These are phyloP conservation scores for Microplitis deprimator DNA, from an alignment of 2,888 invertebrate genomes.

Conservation along the genomic window DNA sequence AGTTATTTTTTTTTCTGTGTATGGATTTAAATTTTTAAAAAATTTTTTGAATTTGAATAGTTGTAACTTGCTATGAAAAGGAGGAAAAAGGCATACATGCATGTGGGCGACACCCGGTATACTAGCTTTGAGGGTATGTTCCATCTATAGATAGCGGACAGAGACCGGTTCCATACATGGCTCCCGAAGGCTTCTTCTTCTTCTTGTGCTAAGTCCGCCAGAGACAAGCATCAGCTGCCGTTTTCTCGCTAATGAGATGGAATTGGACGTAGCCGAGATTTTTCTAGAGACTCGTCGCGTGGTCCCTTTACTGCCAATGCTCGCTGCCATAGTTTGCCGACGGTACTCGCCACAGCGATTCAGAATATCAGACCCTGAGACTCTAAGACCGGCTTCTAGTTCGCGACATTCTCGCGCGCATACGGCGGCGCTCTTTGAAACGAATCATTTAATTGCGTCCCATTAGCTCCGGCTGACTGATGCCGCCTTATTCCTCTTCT, in stretches of 20 bases:
- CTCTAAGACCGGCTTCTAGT: slow-evolving; percentile 57
- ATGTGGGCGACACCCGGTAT: slow-evolving; percentile 50
- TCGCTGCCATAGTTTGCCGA: slow-evolving; percentile 27
- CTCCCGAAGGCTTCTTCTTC: slow-evolving; percentile 64
- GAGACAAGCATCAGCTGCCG: slow-evolving; percentile 71
- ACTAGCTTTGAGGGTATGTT: slow-evolving; percentile 47
- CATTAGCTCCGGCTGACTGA: slow-evolving; percentile 67
- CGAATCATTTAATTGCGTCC: slow-evolving; percentile 72
- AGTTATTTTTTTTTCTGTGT: no score
- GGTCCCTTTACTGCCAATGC: slow-evolving; percentile 32
- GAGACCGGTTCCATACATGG: slow-evolving; percentile 72
- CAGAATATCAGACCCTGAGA: slow-evolving; percentile 33
- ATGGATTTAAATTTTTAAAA: background rate
- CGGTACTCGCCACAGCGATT: slow-evolving; percentile 45
- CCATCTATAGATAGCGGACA: slow-evolving; percentile 55
- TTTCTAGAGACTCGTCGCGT: slow-evolving; percentile 65
- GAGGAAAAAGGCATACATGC: slow-evolving; percentile 15
- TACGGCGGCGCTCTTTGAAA: slow-evolving; percentile 70
- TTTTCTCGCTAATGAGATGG: slow-evolving; percentile 72
- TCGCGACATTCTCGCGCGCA: slow-evolving; percentile 69
- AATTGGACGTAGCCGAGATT: slow-evolving; percentile 72
- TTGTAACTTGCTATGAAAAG: background rate
- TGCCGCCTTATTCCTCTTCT: slow-evolving; percentile 51
- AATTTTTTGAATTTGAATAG: background rate
- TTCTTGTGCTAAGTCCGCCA: slow-evolving; percentile 64